Evolutionary conservation across 2,113 vertebrate genomes (phyloP).

Genomic region (Bothrops jararaca): DNA sequence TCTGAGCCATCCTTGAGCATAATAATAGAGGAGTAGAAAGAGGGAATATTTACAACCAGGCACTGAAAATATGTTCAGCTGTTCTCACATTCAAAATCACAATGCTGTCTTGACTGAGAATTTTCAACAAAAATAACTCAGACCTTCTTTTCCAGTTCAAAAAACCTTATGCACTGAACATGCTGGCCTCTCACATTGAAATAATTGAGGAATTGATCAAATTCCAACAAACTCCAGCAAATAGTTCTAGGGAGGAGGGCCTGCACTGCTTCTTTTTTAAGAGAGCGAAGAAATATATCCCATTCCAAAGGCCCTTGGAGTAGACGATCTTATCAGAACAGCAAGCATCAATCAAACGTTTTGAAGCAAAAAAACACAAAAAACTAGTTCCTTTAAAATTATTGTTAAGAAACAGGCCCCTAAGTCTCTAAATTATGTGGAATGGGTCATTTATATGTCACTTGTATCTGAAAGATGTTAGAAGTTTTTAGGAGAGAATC

Average conservation of each 20-base stretch:
- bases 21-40: neutral
- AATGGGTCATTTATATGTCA: neutral
- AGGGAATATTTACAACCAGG: neutral
- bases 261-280: neutral
- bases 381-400: neutral
- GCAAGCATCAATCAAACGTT: neutral
- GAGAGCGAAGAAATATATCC: neutral
- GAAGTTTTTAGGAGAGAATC: neutral
- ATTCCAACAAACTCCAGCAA: neutral
- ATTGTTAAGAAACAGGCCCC: neutral
- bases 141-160: neutral
- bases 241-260: neutral
- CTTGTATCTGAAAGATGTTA: neutral
- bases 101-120: slow-evolving; percentile 6
- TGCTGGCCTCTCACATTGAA: neutral
- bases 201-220: slow-evolving; percentile 12
- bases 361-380: neutral
- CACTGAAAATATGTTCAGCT: neutral
- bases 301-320: neutral
- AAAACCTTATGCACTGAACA: slow-evolving; percentile 1
- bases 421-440: neutral
- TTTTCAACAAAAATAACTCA: slow-evolving; percentile 13
- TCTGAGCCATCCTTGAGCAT: neutral
- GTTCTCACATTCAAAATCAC: neutral
- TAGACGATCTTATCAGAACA: neutral